Evolutionary conservation across 1,140 invertebrate species (phyloP), one percentile per base, ranked within the genome.

Genomic region (Andrena cerasifolii): DNA sequence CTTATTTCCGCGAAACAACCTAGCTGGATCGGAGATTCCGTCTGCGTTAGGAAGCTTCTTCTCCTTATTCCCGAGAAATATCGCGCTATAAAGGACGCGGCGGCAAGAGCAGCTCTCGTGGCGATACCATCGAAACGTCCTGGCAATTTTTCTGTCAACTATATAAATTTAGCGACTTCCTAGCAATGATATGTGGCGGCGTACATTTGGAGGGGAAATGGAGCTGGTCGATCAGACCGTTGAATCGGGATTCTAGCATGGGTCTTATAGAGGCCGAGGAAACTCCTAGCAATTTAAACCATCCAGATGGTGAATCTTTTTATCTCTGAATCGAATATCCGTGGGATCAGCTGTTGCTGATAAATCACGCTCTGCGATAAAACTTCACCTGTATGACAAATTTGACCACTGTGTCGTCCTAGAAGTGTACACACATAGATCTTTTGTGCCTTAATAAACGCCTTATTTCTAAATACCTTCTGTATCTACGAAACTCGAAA

Each of bases 1-100:
- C 72, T 77, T 80, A 74, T 74, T 74, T 65, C 71, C 59, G 49
- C 47, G 71, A 54, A 65, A 65, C 61, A 74, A 43, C 71, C 59
- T 53, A 16, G 31, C 26, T 33, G 33, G 24, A 63, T 74, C 36
- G 71, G 33, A 54, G 59, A 65, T 65, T 74, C 71, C 7, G n/a
- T 18, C 59, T 43, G 47, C 36, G 36, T 72, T 49, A 59, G 24
- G 14, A 24, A 51, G 26, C 28, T 16, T 33, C 54, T 21, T 26
- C 21, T 31, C 26, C 43, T 28, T 31, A n/a, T 45, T 1, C 28
- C n/a, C 1, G 28, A 56, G 51, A 70, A 56, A 56, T 70, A 56
- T 70, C 67, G 24, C 36, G 51, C 18, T 10, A 28, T 43, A 45
- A 58, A 26, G 36, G 24, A 56, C 18, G 26, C 51, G 24, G 36